Percentiles rank a stretch among this genome's conserved stretches.
Conservation (phyloP, 2,888 invertebrate species). For the Azorinus chamasolen region DNA sequence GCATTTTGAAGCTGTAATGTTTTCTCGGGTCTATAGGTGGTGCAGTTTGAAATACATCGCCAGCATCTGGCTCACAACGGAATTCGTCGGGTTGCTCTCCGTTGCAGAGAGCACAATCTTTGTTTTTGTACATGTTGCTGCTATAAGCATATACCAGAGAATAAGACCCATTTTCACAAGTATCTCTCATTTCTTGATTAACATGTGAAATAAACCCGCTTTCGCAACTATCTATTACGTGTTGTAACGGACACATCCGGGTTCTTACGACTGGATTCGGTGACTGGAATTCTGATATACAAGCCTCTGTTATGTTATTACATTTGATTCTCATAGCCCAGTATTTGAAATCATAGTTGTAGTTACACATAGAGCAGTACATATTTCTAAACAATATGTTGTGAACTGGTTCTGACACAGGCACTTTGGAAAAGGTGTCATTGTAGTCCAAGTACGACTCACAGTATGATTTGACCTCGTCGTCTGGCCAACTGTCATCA, state of each 20-base stretch:
- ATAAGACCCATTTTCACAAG: slow-evolving; percentile 25
- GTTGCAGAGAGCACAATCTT: slow-evolving; percentile 78
- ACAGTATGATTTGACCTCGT: slow-evolving; percentile 14
- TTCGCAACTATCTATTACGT: slow-evolving; percentile 16
- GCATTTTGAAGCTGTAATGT: slow-evolving; percentile 33
- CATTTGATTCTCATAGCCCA: slow-evolving; percentile 49
- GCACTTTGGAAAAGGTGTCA: not conserved
- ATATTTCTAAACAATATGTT: slow-evolving; percentile 62
- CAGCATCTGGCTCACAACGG: slow-evolving; percentile 11
- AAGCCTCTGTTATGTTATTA: not conserved
- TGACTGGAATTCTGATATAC: slow-evolving; percentile 11
- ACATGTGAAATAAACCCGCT: not conserved
- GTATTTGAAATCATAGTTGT: slow-evolving; percentile 33
- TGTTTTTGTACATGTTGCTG: slow-evolving; percentile 67
- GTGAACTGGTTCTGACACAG: slow-evolving; percentile 1
- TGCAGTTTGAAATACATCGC: not conserved
- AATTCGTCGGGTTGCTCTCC: not conserved
- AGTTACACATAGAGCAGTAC: slow-evolving; percentile 67
- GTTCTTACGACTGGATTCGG: slow-evolving; percentile 3
- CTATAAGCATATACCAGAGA: slow-evolving; percentile 17
- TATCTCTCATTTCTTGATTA: no score
- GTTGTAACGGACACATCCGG: slow-evolving; percentile 15
- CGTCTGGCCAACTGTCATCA: slow-evolving; percentile 4
- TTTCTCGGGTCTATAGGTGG: not conserved
- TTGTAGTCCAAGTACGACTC: slow-evolving; percentile 9